These are phyloP conservation scores for Odocoileus hemionus DNA, from an alignment of 2,113 vertebrate species.

Conservation along the genomic window DNA sequence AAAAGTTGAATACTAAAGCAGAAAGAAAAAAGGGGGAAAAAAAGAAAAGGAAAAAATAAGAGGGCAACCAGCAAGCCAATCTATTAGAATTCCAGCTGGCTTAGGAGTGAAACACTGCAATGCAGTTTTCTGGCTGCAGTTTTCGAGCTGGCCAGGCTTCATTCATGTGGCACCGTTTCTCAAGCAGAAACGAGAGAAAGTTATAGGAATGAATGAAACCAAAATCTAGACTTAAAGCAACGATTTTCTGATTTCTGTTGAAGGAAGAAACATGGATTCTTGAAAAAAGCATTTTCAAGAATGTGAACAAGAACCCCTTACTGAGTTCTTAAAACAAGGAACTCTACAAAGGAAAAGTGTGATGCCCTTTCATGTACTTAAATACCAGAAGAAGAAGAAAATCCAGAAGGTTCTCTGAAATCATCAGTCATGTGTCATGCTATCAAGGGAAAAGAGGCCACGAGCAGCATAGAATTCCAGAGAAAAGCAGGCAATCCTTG, in stretches of 20 bases:
- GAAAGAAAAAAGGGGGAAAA: background rate
- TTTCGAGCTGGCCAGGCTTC: conserved; percentile 8
- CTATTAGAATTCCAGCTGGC: conserved; percentile 10
- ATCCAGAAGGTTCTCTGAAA: conserved; percentile 24
- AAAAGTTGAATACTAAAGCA: background rate
- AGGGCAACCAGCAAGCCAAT: conserved; percentile 13
- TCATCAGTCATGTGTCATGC: background rate
- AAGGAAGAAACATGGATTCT: conserved; percentile 1
- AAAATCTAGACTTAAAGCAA: conserved; percentile 20
- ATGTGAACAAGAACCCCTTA: background rate
- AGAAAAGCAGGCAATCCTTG: background rate
- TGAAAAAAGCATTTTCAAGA: background rate
- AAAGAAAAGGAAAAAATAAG: background rate
- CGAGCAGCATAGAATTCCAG: background rate
- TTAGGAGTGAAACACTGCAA: background rate
- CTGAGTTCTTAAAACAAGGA: background rate
- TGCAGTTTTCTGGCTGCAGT: background rate
- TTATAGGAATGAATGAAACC: conserved; percentile 29
- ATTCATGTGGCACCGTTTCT: background rate
- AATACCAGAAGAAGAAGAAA: conserved; percentile 1
- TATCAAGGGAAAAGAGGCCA: conserved; percentile 23
- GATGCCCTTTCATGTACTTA: background rate
- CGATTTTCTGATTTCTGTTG: background rate
- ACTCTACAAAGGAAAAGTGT: conserved; percentile 19
- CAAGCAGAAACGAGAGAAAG: background rate